These are phyloP conservation scores for Cyclopterus lumpus DNA, from an alignment of 2,797 vertebrate species.

Conservation along the genomic window DNA sequence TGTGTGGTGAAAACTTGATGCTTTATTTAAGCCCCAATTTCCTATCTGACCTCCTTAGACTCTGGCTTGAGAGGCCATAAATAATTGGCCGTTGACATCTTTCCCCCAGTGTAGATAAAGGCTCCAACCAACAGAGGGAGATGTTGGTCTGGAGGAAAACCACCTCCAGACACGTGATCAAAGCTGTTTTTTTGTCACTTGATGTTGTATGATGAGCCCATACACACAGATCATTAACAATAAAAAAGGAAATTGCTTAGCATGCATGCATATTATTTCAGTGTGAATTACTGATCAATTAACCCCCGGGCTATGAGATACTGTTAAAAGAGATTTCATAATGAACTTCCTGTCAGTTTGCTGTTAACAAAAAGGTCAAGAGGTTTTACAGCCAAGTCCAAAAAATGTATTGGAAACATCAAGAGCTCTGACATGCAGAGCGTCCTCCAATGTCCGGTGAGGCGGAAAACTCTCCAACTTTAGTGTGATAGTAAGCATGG, in stretches of 20 bases:
- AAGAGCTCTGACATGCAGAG: neutral
- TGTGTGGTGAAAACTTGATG: neutral
- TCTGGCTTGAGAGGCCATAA: constrained; percentile 22
- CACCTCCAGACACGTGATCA: neutral
- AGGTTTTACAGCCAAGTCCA: constrained; percentile 1
- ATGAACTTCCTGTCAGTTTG: neutral
- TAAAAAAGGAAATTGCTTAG: accelerated
- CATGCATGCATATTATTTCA: neutral
- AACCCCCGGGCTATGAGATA: neutral
- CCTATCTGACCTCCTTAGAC: neutral
- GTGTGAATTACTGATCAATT: neutral
- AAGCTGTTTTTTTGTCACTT: neutral
- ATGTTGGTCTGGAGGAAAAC: constrained; percentile 36
- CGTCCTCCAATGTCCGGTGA: neutral
- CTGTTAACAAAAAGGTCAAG: constrained; percentile 8
- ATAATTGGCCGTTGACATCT: constrained; percentile 5
- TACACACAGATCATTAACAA: neutral
- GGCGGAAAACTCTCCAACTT: neutral
- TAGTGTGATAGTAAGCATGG: neutral
- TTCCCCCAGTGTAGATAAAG: constrained; percentile 30
- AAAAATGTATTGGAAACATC: constrained; percentile 4
- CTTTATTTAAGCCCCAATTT: neutral
- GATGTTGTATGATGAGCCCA: neutral
- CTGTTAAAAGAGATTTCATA: neutral
- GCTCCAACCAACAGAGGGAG: constrained; percentile 62